Conservation (phyloP, 2,888 invertebrate genomes). For the Calameuta filiformis region DNA sequence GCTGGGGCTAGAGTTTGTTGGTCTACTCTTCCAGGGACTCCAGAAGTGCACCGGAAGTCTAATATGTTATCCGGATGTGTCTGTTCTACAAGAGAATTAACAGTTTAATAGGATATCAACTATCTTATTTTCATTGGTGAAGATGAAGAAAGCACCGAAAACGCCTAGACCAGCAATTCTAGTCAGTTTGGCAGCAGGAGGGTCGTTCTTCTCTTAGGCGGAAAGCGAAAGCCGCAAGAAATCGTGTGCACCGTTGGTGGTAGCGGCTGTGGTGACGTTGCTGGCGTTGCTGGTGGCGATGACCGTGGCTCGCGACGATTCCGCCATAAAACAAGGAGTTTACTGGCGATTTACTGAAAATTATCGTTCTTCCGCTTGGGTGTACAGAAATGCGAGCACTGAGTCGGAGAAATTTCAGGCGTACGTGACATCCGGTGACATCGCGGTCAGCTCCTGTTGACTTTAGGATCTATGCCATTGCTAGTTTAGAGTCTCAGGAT, state of each 20-base stretch:
- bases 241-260: not conserved
- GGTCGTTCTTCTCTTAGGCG: not conserved
- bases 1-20: not conserved
- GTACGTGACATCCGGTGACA: not conserved
- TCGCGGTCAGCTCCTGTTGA: not conserved
- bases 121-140: not conserved
- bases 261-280: not conserved
- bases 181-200: not conserved
- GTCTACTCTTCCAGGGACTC: not conserved
- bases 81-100: not conserved
- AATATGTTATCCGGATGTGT: not conserved
- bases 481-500: not conserved
- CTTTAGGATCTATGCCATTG: not conserved
- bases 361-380: conserved; percentile 51
- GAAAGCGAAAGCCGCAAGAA: not conserved
- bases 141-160: not conserved
- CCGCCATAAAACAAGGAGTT: conserved; percentile 29
- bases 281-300: not conserved
- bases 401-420: not conserved
- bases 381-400: conserved; percentile 26
- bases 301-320: not conserved
- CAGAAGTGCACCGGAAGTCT: not conserved
- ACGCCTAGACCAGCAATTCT: not conserved
- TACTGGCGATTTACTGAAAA: conserved; percentile 47
- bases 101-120: not conserved